Conservation (phyloP, 2,113 vertebrate species). For the Stictonetta naevosa region DNA sequence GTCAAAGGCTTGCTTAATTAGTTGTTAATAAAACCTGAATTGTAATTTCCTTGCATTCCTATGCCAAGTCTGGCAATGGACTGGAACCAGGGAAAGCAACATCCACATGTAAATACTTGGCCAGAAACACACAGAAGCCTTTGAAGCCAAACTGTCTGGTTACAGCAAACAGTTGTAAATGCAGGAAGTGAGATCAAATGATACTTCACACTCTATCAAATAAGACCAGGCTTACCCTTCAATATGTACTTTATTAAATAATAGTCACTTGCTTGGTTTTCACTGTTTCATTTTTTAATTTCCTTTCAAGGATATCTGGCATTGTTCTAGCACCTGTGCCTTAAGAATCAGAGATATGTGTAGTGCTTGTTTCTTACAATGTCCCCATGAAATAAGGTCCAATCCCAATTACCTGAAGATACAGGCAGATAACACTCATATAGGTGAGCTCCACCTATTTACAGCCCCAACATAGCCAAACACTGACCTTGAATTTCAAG, state of each 20-base stretch:
- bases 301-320: not conserved
- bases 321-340: not conserved
- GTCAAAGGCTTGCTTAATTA: not conserved
- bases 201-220: not conserved
- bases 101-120: not conserved
- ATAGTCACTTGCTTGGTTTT: not conserved
- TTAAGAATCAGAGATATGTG: not conserved
- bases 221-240: not conserved
- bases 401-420: not conserved
- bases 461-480: not conserved
- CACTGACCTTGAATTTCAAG: not conserved
- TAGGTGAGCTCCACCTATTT: not conserved
- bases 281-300: not conserved
- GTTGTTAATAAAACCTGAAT: slow-evolving; percentile 18
- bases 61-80: not conserved
- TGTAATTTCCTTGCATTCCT: not conserved
- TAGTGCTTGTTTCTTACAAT: not conserved
- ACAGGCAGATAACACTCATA: not conserved
- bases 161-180: not conserved
- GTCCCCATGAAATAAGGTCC: not conserved
- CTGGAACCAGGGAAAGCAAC: not conserved
- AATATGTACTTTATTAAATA: not conserved
- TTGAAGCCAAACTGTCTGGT: not conserved
- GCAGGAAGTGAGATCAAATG: not conserved
- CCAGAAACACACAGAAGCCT: not conserved